phyloP scores from a whole-genome alignment of 2,888 invertebrate genomes.

The Tridacna crocea region DNA sequence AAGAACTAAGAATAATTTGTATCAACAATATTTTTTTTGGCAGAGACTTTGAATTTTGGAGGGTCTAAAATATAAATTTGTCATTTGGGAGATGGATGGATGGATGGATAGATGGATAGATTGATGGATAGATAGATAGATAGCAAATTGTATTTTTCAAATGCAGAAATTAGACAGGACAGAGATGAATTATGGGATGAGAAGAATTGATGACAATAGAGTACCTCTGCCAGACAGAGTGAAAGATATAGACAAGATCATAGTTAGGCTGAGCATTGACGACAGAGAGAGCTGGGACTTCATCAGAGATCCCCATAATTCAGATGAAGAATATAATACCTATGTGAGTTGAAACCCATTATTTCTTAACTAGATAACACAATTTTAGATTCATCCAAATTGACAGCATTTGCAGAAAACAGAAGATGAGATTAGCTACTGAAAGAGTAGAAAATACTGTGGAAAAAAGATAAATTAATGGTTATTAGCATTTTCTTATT shows the following conservation, averaged over 20 bases:
- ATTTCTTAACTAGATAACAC: neutral
- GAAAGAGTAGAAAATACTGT: too few relatives aligned
- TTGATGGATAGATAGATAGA: too few relatives aligned
- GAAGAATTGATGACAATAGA: neutral
- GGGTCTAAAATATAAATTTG: too few relatives aligned
- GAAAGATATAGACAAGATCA: neutral
- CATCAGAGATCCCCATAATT: neutral
- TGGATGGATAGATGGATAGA: too few relatives aligned
- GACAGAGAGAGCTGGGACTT: slow-evolving; percentile 11
- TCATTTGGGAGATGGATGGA: too few relatives aligned
- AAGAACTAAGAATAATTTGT: too few relatives aligned
- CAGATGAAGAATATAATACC: neutral
- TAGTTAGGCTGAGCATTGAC: neutral
- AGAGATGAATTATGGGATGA: neutral
- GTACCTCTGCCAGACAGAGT: neutral
- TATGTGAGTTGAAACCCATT: neutral
- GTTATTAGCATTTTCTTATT: neutral
- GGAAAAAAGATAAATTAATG: neutral
- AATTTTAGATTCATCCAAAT: too few relatives aligned
- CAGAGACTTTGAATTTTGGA: too few relatives aligned
- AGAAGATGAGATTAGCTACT: too few relatives aligned
- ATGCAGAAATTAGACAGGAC: neutral
- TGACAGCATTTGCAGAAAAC: neutral
- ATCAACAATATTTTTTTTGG: too few relatives aligned
- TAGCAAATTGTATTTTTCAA: neutral